phyloP scores from a whole-genome alignment of 2,888 invertebrate genomes.

The Phyto melanocephala region DNA sequence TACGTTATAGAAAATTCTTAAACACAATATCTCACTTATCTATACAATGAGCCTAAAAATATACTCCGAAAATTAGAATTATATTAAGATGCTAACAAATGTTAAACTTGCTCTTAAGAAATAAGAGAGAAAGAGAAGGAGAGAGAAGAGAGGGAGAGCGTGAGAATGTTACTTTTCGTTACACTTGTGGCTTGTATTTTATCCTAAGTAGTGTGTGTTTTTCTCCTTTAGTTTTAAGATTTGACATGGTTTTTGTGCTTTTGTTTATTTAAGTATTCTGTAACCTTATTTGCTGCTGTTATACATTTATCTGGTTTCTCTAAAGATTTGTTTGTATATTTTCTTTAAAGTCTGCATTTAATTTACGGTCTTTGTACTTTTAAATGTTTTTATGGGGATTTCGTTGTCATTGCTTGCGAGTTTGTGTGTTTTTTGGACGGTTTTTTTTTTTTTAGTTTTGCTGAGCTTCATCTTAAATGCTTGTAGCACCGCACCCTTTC shows the following conservation, averaged over 20 bases:
- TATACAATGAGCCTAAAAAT: no score
- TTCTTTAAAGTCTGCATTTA: conserved; percentile 32
- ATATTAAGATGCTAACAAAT: no score
- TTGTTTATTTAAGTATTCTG: neutral
- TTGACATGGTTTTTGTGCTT: neutral
- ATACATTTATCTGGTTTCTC: neutral
- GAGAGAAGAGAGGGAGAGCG: no score
- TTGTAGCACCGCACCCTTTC: conserved; percentile 64
- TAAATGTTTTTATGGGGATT: conserved; percentile 39
- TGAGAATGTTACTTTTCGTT: no score
- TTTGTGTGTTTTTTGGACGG: neutral
- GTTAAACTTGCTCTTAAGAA: no score
- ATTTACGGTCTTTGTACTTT: conserved; percentile 46
- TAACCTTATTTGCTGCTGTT: neutral
- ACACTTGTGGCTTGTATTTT: no score
- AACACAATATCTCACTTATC: no score
- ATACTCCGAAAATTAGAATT: no score
- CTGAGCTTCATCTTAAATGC: conserved; percentile 48
- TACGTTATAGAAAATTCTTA: no score
- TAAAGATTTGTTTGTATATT: neutral
- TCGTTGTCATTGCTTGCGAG: neutral
- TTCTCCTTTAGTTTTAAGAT: no score
- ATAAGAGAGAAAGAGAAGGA: no score
- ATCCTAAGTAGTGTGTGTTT: no score
- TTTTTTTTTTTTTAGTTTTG: neutral